Conservation (phyloP, 2,797 vertebrate species). For the Steatocranus sp. region DNA sequence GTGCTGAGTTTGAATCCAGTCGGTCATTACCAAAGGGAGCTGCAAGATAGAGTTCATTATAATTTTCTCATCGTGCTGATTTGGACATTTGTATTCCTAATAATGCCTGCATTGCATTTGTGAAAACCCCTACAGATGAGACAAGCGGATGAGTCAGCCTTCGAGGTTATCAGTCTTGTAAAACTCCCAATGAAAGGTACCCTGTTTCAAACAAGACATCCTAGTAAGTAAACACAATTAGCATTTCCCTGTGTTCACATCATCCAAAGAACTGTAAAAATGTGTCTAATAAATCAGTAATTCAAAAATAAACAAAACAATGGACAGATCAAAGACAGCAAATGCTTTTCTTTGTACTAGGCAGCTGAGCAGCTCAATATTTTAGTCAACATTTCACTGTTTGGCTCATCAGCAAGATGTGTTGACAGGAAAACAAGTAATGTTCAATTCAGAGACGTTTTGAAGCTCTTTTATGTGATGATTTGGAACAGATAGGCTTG, state of each 20-base stretch:
- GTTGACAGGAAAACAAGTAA: neutral
- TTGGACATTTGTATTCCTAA: neutral
- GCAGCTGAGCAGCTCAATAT: neutral
- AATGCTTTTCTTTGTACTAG: neutral
- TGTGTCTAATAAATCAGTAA: neutral
- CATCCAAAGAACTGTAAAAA: neutral
- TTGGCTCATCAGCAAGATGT: neutral
- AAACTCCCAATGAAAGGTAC: neutral
- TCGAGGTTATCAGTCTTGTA: neutral
- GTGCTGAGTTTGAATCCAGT: neutral
- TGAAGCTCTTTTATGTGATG: neutral
- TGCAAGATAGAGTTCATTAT: neutral
- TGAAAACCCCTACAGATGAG: neutral
- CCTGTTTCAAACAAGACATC: neutral
- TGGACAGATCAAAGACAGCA: neutral
- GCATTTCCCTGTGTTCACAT: neutral
- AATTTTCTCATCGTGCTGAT: neutral
- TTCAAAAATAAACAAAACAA: neutral
- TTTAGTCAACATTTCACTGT: neutral
- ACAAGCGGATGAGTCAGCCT: neutral
- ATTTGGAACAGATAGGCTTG: neutral
- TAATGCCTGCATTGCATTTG: neutral
- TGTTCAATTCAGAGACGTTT: neutral
- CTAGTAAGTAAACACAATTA: neutral
- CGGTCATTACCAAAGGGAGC: neutral